A percentile compares a stretch with the other conserved stretches of the same genome.
Conservation (phyloP, 2,113 vertebrate genomes). For the Phainopepla nitens region DNA sequence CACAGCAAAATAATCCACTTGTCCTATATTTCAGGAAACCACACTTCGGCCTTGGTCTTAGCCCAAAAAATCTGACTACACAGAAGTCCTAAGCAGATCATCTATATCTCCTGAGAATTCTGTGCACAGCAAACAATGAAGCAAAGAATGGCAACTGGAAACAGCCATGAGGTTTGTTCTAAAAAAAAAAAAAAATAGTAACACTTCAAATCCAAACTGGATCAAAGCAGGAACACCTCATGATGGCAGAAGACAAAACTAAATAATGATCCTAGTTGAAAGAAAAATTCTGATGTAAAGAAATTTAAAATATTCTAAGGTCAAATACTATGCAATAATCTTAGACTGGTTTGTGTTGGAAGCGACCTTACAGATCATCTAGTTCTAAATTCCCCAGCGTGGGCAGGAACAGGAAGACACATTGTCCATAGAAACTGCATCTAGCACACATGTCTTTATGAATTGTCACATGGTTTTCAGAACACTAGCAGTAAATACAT, state of each 20-base stretch:
- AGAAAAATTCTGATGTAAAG: neutral
- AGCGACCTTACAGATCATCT: neutral
- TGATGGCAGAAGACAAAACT: neutral
- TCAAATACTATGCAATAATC: neutral
- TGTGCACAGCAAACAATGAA: neutral
- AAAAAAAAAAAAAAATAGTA: neutral
- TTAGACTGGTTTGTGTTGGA: neutral
- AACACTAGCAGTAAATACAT: neutral
- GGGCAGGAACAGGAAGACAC: neutral
- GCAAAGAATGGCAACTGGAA: neutral
- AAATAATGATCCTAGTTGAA: neutral
- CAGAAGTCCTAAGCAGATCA: neutral
- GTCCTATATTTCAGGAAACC: neutral
- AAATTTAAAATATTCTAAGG: neutral
- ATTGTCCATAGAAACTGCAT: neutral
- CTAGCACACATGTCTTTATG: neutral
- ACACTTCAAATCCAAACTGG: neutral
- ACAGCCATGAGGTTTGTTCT: neutral
- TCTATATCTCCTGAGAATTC: neutral
- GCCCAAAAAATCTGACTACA: neutral
- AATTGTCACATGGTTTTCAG: neutral
- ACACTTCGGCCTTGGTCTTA: neutral
- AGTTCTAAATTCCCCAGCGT: fast-evolving
- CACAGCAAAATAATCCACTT: neutral
- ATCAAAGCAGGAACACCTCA: neutral